phyloP scores from a whole-genome alignment of 2,888 invertebrate species.

The Meghimatium bilineatum region DNA sequence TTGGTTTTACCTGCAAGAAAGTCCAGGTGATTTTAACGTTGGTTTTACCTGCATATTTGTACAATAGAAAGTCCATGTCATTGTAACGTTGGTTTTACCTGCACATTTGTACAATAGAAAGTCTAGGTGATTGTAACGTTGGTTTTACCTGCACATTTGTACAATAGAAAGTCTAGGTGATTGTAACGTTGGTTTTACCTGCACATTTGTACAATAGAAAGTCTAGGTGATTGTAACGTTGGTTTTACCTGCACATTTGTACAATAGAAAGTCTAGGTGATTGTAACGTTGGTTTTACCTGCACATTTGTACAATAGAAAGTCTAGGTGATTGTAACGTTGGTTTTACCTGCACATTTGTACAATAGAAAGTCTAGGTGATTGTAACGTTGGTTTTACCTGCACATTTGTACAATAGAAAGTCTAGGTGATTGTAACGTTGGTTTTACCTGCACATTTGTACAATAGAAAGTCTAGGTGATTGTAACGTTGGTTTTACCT shows the following conservation, averaged over 20 bases:
- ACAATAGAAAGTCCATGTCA: no score
- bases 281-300: slow-evolving; percentile 21
- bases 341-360: slow-evolving; percentile 31
- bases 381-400: slow-evolving; percentile 21
- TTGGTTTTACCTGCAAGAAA: slow-evolving; percentile 28
- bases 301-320: slow-evolving; percentile 7
- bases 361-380: no score
- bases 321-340: no score
- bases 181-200: slow-evolving; percentile 21
- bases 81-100: slow-evolving; percentile 21
- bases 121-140: no score
- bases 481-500: slow-evolving; percentile 21
- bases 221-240: no score
- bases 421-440: no score
- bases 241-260: slow-evolving; percentile 31
- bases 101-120: slow-evolving; percentile 7
- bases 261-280: no score
- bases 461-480: no score
- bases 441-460: slow-evolving; percentile 31
- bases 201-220: slow-evolving; percentile 7
- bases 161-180: no score
- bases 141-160: slow-evolving; percentile 31
- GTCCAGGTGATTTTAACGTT: neutral
- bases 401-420: slow-evolving; percentile 7
- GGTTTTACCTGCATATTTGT: slow-evolving; percentile 30